Percentiles rank a stretch among this genome's conserved stretches.
phyloP scores from a whole-genome alignment of 2,888 invertebrate species.

The Podotricha telesiphe region DNA sequence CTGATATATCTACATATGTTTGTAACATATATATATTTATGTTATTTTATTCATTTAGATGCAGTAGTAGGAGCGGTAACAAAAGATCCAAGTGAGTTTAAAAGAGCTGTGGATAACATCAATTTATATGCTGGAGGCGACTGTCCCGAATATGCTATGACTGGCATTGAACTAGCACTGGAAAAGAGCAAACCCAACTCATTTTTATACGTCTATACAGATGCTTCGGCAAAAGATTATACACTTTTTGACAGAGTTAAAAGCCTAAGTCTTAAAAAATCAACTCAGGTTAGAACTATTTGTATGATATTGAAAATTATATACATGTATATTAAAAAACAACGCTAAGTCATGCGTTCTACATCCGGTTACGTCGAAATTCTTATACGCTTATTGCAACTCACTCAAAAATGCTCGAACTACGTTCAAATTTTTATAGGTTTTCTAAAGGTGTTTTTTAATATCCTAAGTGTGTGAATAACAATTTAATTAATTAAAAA shows the following conservation, averaged over 20 bases:
- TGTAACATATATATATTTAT: too few relatives aligned
- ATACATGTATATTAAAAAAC: too few relatives aligned
- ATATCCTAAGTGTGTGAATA: too few relatives aligned
- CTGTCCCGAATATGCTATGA: constrained; percentile 64
- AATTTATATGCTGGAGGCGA: constrained; percentile 51
- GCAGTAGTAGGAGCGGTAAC: constrained; percentile 50
- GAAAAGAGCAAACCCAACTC: constrained; percentile 57
- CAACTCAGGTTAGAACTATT: constrained; percentile 48
- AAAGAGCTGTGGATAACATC: constrained; percentile 49
- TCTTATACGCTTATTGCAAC: too few relatives aligned
- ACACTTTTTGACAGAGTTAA: constrained; percentile 49
- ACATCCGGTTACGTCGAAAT: too few relatives aligned
- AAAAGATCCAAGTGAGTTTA: constrained; percentile 52
- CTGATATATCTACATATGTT: too few relatives aligned
- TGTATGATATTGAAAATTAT: too few relatives aligned
- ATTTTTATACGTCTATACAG: constrained; percentile 67
- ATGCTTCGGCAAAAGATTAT: constrained; percentile 63
- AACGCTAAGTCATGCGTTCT: too few relatives aligned
- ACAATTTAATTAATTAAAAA: too few relatives aligned
- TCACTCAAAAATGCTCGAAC: too few relatives aligned
- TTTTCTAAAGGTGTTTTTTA: too few relatives aligned
- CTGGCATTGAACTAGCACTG: constrained; percentile 60
- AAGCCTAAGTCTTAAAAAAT: constrained; percentile 55
- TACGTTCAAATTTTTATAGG: too few relatives aligned
- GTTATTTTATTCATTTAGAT: constrained; percentile 47